Evolutionary conservation across 2,888 invertebrate species (phyloP), one percentile per base, ranked within the genome.

Genomic region (Limnephilus lunatus): DNA sequence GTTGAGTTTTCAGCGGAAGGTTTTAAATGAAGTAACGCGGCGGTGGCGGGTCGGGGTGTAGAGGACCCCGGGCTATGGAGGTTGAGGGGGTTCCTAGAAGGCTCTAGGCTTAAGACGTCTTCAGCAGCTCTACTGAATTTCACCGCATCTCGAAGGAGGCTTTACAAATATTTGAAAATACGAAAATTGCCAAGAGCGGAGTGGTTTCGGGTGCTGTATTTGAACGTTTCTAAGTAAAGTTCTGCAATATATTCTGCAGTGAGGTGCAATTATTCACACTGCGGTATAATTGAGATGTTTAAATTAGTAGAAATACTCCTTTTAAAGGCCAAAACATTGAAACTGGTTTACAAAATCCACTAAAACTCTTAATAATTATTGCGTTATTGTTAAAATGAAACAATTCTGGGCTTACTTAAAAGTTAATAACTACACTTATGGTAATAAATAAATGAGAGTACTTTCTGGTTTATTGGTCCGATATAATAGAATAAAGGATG

Each of bases 131-230:
- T 32, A 87, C 14, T 25, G 86, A 86, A n/a, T 86, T 44, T 39
- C 44, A n/a, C 44, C 86, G 86, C 48, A n/a, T n/a, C 68, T 32
- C 88, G 68, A 68, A 53, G 68, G 68, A 68, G 88, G 88, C 53
- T 88, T 88, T 88, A 32, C 88, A 88, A 88, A 88, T 88, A 88
- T 88, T 88, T 88, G 88, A 31, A 88, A 87, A 87, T 53, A 85
- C 48, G 87, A 87, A 87, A 68, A 88, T 68, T 88, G 86, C 86
- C 88, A 32, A 88, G 88, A 25, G 88, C 53, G 32, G 32, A 30
- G 68, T 19, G 88, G 68, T 53, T 32, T 53, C 9, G 68, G 53
- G 31, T 30, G 68, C 39, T 30, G 39, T n/a, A 44, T 86, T 86
- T 35, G 30, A 48, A 86, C 30, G 39, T 30, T 86, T 35, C n/a